These are phyloP conservation scores for Drosophila putrida DNA, from an alignment of 2,888 invertebrate genomes.

Conservation along the genomic window DNA sequence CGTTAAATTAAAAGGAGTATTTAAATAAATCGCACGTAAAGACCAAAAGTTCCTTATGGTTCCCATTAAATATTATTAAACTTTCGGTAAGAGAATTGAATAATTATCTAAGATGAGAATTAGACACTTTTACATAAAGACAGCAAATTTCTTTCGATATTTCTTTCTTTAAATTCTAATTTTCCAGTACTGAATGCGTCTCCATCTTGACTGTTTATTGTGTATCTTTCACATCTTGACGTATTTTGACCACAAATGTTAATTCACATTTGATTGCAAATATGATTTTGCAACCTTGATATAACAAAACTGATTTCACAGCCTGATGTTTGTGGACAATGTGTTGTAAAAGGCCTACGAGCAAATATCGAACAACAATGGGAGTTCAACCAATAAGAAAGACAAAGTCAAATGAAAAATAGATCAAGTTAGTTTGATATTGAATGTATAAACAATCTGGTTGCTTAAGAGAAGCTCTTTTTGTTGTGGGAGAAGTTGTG, in stretches of 20 bases:
- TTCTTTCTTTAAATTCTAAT: background rate
- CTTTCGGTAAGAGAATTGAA: background rate
- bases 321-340: background rate
- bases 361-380: background rate
- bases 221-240: background rate
- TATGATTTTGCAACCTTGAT: background rate
- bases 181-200: background rate
- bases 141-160: background rate
- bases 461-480: no score
- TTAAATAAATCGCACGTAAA: no score
- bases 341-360: conserved; percentile 4
- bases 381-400: background rate
- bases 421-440: background rate
- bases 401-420: background rate
- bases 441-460: background rate
- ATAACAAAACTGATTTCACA: conserved; percentile 6
- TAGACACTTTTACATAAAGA: background rate
- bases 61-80: no score
- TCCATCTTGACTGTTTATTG: background rate
- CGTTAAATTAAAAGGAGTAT: no score
- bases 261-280: background rate
- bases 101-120: background rate
- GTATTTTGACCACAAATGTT: background rate
- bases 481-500: no score
- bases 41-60: no score